Evolutionary conservation across 2,888 invertebrate genomes (phyloP).

Genomic region (Melieria crassipennis): DNA sequence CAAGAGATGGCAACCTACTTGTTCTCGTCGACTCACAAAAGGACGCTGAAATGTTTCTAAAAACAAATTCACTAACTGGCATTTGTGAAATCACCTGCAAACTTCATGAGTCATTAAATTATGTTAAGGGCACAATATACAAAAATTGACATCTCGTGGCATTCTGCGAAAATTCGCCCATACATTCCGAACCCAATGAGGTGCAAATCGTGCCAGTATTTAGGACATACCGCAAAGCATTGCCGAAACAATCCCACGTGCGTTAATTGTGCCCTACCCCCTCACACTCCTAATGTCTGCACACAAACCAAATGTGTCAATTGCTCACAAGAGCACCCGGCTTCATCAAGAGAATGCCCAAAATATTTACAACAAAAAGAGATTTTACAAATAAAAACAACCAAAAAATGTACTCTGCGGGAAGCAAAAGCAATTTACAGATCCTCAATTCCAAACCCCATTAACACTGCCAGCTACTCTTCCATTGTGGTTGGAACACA

Average conservation of each 20-base stretch:
- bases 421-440: too few relatives aligned
- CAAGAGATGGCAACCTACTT: constrained; percentile 16
- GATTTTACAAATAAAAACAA: background rate
- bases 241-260: constrained; percentile 20
- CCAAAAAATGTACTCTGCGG: constrained; percentile 4
- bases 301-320: constrained; percentile 27
- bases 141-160: background rate
- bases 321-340: constrained; percentile 20
- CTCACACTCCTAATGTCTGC: constrained; percentile 10
- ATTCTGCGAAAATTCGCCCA: background rate
- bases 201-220: constrained; percentile 26
- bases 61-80: constrained; percentile 2
- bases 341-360: constrained; percentile 21
- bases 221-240: constrained; percentile 30
- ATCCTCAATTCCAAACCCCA: too few relatives aligned
- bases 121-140: constrained; percentile 13
- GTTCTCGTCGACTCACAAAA: constrained; percentile 1
- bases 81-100: constrained; percentile 9
- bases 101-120: constrained; percentile 13
- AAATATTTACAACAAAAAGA: constrained; percentile 31
- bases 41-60: background rate
- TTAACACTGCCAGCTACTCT: too few relatives aligned
- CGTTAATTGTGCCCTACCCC: constrained; percentile 1
- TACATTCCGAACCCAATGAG: constrained; percentile 31
- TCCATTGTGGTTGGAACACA: too few relatives aligned